Base-by-base conservation (phyloP, 2,888 invertebrate genomes). In the Diaperis boleti region DNA sequence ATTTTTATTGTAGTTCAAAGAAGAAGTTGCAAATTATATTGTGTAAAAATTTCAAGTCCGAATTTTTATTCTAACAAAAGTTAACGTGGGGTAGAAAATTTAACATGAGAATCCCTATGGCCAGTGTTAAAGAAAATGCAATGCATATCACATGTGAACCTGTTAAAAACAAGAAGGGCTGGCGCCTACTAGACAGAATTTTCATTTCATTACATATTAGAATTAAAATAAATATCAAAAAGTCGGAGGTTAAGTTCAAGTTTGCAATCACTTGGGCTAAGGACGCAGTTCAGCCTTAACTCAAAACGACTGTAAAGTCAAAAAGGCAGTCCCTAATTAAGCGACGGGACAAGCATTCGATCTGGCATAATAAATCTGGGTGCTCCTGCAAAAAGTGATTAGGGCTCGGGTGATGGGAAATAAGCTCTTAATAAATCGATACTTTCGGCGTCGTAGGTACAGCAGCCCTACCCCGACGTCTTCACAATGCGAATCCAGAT, bases 201-300 rank as follows among this genome's bases (percentile, higher is more conserved):
- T n/a, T n/a, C n/a, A n/a, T n/a, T n/a, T n/a, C n/a, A n/a, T n/a
- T n/a, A n/a, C n/a, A n/a, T n/a, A n/a, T n/a, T n/a, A n/a, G n/a
- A n/a, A n/a, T n/a, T n/a, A n/a, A 59, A 42, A 59, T 49, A 50
- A 52, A 44, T 41, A 41, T 44, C 39, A 52, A 52, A 44, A 52
- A 60, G 13, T 60, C 18, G 35, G 29, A 52, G 33, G 41, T 60
- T 52, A 35, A 47, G 29, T 18, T 11, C 37, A 52, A 52, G 35
- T 52, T 60, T 35, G 49, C 54, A 45, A 50, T 50, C 50, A 59
- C 50, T 50, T 41, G 10, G 41, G 39, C 59, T 59, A 50, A 50
- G 50, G 49, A 59, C 59, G 18, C 50, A 59, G 50, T 59, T 59
- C 41, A 42, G 18, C 50, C 29, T 59, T 39, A 59, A 59, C 50